Conservation (phyloP, 2,797 vertebrate genomes). For the Tenualosa thibaudeaui region DNA sequence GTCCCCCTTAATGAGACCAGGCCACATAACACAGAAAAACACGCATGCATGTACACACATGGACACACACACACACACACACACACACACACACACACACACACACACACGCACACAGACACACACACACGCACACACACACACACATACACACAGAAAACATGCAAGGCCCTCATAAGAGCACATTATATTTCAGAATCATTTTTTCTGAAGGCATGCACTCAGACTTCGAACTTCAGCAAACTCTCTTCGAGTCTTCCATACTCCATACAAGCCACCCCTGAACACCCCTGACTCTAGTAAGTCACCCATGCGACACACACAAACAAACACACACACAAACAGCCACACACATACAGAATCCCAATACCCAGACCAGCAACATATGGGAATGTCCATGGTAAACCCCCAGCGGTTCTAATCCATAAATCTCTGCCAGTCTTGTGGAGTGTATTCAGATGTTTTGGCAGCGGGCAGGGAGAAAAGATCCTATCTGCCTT, state of each 20-base stretch:
- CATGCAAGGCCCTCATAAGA: not conserved
- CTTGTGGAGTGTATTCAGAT: conserved; percentile 6
- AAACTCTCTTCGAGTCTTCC: not conserved
- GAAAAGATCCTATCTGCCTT: not conserved
- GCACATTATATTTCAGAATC: not conserved
- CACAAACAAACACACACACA: not conserved
- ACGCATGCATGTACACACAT: too few relatives aligned
- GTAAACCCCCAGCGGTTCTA: not conserved
- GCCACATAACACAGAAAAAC: not conserved
- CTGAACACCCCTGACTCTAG: too few relatives aligned
- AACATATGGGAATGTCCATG: not conserved
- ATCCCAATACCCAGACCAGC: not conserved
- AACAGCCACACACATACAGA: not conserved
- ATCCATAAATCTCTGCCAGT: not conserved
- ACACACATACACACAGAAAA: not conserved
- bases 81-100: not conserved
- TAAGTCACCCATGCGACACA: not conserved
- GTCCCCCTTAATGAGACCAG: not conserved
- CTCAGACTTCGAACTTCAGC: not conserved
- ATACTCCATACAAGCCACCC: not conserved
- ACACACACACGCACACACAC: not conserved
- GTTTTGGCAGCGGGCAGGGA: not conserved
- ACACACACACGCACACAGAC: not conserved
- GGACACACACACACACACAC: not conserved
- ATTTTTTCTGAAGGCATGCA: not conserved